Base-by-base conservation (phyloP, 2,797 vertebrate genomes). In the Gadopsis bispinosus region DNA sequence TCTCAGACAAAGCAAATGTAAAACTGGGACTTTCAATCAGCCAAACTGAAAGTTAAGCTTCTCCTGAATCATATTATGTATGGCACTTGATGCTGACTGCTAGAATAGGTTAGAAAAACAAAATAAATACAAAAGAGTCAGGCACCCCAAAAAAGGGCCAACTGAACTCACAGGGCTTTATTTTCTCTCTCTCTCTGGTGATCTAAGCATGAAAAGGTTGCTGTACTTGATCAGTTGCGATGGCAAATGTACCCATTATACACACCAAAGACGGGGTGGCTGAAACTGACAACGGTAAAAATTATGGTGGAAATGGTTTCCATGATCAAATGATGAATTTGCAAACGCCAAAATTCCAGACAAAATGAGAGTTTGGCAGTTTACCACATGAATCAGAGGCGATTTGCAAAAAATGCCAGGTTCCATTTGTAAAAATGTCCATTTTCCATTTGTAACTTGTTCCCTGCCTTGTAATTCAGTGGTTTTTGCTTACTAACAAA, bases 341-440 rank as follows among this genome's bases (percentile, higher is more conserved):
- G 5, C 29, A 56, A 65, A 37, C 55, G 59, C 20, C 17, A 62
- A 60, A 54, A 43, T 60, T 51, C 26, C 22, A 62, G 13, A 58
- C 19, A 69, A 58, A 75, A 64, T 37, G 1, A 29, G 26, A 26
- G 22, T 55, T 74, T 73, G 65, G 64, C 64, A 66, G 10, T 22
- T 13, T 37, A 62, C 37, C 41, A 45, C 55, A 51, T 70, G 55
- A 67, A 65, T 73, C 26, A 51, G 14, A 65, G 13, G 20, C 3
- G 0, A 56, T 41, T 22, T n/a, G 5, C 43, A n/a, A 71, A 67
- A 62, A 20, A 53, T 2, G 7, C 33, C 48, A 73, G 31, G 43
- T 69, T 72, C 5, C 22, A 64, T 65, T 60, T 68, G 48, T 17
- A 41, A 68, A 33, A 72, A 51, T 20, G 11, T 39, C 26, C 26